Evolutionary conservation across 2,888 invertebrate species (phyloP).

Genomic region (Pyrocoelia pectoralis): DNA sequence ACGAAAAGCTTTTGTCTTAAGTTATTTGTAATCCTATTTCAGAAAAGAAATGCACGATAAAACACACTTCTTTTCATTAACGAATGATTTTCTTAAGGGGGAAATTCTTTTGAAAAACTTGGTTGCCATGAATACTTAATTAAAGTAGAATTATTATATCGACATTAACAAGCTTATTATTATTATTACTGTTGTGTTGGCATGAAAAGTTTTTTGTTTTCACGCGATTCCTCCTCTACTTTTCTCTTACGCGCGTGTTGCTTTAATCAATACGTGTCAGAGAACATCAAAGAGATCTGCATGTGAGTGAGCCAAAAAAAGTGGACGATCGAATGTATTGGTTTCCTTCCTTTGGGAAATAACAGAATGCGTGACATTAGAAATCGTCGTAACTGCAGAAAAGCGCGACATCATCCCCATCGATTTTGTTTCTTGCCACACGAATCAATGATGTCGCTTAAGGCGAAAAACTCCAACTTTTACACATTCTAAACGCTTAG

Average conservation of each 20-base stretch:
- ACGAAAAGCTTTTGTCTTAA: conserved; percentile 1
- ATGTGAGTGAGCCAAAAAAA: conserved; percentile 36
- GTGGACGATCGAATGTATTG: conserved; percentile 33
- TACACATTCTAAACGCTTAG: conserved; percentile 30
- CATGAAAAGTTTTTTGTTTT: no score
- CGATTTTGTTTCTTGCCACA: conserved; percentile 27
- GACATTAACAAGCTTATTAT: no score
- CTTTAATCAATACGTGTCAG: conserved; percentile 13
- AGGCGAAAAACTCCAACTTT: conserved; percentile 22
- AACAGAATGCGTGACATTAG: conserved; percentile 38
- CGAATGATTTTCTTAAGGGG: neutral
- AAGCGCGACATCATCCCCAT: conserved; percentile 25
- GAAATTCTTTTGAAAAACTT: neutral
- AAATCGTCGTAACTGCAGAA: conserved; percentile 30
- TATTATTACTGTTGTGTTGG: no score
- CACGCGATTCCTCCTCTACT: neutral
- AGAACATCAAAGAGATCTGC: conserved; percentile 28
- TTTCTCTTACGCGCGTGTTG: neutral
- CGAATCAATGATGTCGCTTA: conserved; percentile 30
- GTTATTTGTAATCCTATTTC: neutral
- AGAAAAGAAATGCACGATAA: conserved; percentile 1
- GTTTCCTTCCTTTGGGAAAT: conserved; percentile 38
- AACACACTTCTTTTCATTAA: conserved; percentile 1
- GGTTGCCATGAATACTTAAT: conserved; percentile 1
- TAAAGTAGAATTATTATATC: neutral